phyloP scores from a whole-genome alignment of 2,113 vertebrate species.

The human region DNA sequence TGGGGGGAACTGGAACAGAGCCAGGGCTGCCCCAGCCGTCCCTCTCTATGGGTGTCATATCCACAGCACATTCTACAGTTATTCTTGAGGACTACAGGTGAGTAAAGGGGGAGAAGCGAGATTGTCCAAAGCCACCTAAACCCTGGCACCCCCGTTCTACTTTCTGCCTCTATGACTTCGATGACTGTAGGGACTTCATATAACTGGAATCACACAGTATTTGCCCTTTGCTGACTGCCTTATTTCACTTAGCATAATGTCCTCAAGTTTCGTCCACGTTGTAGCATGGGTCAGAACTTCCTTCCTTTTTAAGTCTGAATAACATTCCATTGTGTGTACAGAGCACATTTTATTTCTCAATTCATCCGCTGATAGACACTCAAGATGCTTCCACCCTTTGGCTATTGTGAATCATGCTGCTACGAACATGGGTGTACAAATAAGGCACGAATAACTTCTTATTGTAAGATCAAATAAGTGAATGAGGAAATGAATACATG shows the following conservation, averaged over 20 bases:
- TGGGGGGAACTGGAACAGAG: background rate
- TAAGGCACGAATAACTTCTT: background rate
- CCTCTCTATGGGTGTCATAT: no score
- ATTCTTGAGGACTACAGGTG: background rate
- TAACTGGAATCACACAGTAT: background rate
- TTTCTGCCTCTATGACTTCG: background rate
- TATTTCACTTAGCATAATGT: background rate
- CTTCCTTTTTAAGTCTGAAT: background rate
- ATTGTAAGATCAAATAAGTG: background rate
- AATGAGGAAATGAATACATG: no score
- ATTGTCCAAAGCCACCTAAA: no score
- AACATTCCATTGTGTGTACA: background rate
- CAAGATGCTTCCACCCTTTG: background rate
- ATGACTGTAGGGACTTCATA: background rate
- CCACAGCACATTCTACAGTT: no score
- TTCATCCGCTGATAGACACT: background rate
- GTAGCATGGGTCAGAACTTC: background rate
- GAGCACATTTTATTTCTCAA: background rate
- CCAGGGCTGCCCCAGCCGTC: background rate
- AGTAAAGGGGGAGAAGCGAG: background rate
- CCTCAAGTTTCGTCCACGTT: background rate
- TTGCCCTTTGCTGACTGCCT: background rate
- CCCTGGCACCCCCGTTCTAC: no score
- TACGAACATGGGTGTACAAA: background rate
- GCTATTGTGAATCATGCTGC: background rate